A percentile compares a stretch with the other conserved stretches of the same genome.
Conservation (phyloP, 2,888 invertebrate species). For the Pogonocherus hispidulus region DNA sequence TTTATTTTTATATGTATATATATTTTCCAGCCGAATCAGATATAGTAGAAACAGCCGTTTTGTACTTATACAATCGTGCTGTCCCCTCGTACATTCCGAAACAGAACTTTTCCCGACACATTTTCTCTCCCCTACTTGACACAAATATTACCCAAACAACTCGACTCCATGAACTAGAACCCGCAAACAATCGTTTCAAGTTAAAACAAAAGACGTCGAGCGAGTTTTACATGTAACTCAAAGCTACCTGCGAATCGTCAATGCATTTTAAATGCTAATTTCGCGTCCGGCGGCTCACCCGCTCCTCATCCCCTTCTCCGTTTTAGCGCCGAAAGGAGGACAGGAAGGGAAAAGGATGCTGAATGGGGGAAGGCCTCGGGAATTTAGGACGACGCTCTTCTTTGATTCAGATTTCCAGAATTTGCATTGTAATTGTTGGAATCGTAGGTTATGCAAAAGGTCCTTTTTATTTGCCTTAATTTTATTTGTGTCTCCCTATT, state of each 20-base stretch:
- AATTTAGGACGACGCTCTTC: conserved; percentile 24
- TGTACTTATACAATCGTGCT: not conserved
- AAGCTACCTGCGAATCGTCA: conserved; percentile 49
- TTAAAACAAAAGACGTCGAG: conserved; percentile 37
- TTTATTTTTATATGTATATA: not conserved
- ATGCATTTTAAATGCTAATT: conserved; percentile 51
- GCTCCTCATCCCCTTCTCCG: not conserved
- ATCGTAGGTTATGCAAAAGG: conserved; percentile 34
- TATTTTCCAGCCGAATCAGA: not conserved
- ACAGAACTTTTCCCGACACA: not conserved
- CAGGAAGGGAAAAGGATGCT: conserved; percentile 12
- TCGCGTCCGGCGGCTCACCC: conserved; percentile 28
- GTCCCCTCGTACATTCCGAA: not conserved
- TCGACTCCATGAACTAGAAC: conserved; percentile 28
- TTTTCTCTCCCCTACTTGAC: not conserved
- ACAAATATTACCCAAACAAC: conserved; percentile 9
- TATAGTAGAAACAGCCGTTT: not conserved
- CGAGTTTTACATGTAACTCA: conserved; percentile 40
- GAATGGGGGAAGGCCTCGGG: conserved; percentile 12
- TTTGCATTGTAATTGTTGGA: conserved; percentile 44
- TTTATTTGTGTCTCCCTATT: conserved; percentile 33
- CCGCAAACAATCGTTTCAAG: conserved; percentile 29
- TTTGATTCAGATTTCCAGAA: conserved; percentile 36
- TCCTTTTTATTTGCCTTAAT: conserved; percentile 40
- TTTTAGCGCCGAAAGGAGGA: not conserved